These are phyloP conservation scores for Trypoxylon attenuatum DNA, from an alignment of 2,888 invertebrate species.

Conservation along the genomic window DNA sequence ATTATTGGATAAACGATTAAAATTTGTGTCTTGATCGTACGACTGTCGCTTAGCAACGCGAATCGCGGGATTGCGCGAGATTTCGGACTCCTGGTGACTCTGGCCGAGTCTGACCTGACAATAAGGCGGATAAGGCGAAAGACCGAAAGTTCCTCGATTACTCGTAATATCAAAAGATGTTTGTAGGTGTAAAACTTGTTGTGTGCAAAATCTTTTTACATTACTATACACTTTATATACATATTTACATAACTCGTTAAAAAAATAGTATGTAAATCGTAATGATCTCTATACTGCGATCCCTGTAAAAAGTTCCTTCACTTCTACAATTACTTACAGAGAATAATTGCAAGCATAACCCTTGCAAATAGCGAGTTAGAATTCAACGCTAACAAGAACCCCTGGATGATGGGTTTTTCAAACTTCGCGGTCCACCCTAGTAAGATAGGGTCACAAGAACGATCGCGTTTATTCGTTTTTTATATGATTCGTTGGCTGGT, in stretches of 20 bases:
- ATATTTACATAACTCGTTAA: constrained; percentile 60
- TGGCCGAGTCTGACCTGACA: no score
- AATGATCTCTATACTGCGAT: constrained; percentile 43
- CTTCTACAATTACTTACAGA: constrained; percentile 6
- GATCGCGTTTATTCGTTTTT: constrained; percentile 62
- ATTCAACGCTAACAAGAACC: constrained; percentile 17
- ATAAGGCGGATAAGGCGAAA: no score
- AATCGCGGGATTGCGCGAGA: no score
- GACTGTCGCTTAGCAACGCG: no score
- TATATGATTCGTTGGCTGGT: constrained; percentile 64
- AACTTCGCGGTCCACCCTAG: constrained; percentile 11
- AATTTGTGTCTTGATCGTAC: no score
- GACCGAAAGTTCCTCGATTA: constrained; percentile 31
- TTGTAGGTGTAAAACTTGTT: constrained; percentile 68
- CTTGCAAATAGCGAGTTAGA: constrained; percentile 23
- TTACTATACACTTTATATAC: constrained; percentile 69
- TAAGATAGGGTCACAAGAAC: constrained; percentile 18
- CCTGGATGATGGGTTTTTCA: neutral
- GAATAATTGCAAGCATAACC: constrained; percentile 31
- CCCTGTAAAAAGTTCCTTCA: constrained; percentile 46
- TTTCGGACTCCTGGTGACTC: no score
- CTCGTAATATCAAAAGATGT: constrained; percentile 58
- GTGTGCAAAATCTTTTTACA: constrained; percentile 67
- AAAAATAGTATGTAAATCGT: constrained; percentile 63
- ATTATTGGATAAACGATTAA: no score